These are phyloP conservation scores for Mimumesa dahlbomi DNA, from an alignment of 2,888 invertebrate genomes.

Conservation along the genomic window DNA sequence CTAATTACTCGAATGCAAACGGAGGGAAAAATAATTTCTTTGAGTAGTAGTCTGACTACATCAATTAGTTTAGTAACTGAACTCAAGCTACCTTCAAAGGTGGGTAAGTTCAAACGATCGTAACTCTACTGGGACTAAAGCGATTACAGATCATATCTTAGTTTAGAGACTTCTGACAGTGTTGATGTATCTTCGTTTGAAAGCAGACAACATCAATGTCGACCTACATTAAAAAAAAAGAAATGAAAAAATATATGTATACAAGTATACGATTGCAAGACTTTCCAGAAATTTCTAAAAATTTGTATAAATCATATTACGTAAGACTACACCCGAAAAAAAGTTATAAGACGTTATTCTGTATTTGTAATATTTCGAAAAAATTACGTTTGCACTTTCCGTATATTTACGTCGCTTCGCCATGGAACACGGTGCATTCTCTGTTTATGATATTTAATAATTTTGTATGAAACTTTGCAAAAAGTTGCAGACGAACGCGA, in stretches of 20 bases:
- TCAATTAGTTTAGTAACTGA: constrained; percentile 4
- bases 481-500: constrained; percentile 31
- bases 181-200: not conserved
- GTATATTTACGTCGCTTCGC: too few species aligned
- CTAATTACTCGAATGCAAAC: too few species aligned
- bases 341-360: too few species aligned
- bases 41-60: not conserved
- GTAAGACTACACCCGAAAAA: too few species aligned
- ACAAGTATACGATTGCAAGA: too few species aligned
- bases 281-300: too few species aligned
- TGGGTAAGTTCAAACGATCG: constrained; percentile 26
- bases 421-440: too few species aligned
- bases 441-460: not conserved
- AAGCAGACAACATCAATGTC: not conserved
- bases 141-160: constrained; percentile 26
- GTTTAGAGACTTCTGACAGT: not conserved
- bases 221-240: not conserved
- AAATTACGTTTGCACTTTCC: too few species aligned
- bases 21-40: constrained; percentile 3
- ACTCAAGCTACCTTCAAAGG: not conserved
- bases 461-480: not conserved
- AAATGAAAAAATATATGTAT: too few species aligned
- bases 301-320: too few species aligned
- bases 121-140: constrained; percentile 25
- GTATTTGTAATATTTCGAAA: too few species aligned